A percentile compares a stretch with the other conserved stretches of the same genome.
These are phyloP conservation scores for Phainopepla nitens DNA, from an alignment of 2,113 vertebrate species.

Conservation along the genomic window DNA sequence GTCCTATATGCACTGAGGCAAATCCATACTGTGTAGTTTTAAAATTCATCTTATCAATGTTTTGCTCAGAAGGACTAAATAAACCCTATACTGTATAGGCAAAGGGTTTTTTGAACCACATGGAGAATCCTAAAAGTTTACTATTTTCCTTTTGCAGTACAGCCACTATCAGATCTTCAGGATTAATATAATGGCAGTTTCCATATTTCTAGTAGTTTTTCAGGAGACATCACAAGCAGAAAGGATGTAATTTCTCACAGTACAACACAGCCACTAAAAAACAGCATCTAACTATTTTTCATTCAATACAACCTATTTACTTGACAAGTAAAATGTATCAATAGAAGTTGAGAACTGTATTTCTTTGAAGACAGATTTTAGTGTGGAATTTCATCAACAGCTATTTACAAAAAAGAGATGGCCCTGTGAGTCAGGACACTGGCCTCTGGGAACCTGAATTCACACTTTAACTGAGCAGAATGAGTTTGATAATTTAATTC, in stretches of 20 bases:
- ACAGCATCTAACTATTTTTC: background rate
- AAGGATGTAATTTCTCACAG: slow-evolving; percentile 25
- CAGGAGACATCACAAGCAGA: background rate
- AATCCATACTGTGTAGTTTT: background rate
- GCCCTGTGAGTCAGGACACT: background rate
- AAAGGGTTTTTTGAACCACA: background rate
- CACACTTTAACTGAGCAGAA: background rate
- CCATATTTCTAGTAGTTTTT: background rate
- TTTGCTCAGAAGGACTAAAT: background rate
- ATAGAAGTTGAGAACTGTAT: background rate
- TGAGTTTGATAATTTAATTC: background rate
- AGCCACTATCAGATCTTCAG: background rate
- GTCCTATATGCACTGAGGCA: background rate
- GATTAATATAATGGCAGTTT: background rate
- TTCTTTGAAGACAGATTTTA: slow-evolving; percentile 3
- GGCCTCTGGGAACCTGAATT: background rate
- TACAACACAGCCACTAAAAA: background rate
- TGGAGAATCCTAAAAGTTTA: background rate
- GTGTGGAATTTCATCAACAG: background rate
- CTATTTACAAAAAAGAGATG: background rate
- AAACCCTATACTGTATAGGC: background rate
- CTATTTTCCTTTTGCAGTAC: background rate
- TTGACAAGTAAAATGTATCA: slow-evolving; percentile 48
- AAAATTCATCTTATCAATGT: background rate
- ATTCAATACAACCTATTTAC: slow-evolving; percentile 17